Conservation (phyloP, 2,888 invertebrate genomes). For the Phyllotreta striolata region DNA sequence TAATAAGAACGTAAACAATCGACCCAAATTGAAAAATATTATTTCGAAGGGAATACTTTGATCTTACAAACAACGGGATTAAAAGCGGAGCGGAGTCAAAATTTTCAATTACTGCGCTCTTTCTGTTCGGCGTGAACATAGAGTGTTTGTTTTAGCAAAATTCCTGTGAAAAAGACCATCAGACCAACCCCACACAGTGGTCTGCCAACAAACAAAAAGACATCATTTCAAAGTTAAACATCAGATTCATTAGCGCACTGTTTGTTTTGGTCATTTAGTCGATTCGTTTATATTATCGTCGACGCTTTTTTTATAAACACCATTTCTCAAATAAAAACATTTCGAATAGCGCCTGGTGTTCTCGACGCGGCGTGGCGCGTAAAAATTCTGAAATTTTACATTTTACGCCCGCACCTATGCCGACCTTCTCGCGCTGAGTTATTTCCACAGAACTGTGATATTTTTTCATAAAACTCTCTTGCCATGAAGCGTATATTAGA, state of each 20-base stretch:
- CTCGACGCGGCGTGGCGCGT: constrained; percentile 13
- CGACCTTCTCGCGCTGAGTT: neutral
- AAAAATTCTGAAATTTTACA: constrained; percentile 18
- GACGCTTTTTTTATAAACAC: constrained; percentile 26
- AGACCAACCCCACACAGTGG: constrained; percentile 25
- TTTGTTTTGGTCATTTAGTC: constrained; percentile 30
- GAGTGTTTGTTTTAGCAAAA: constrained; percentile 21
- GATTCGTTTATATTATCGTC: constrained; percentile 30
- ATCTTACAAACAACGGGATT: neutral
- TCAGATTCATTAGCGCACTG: constrained; percentile 29
- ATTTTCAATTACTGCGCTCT: neutral
- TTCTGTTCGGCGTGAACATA: constrained; percentile 9
- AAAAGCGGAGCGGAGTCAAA: neutral
- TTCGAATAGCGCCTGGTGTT: constrained; percentile 8
- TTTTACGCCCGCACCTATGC: constrained; percentile 3
- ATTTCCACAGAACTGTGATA: neutral
- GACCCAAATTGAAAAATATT: no score
- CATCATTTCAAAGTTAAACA: constrained; percentile 28
- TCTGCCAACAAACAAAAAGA: constrained; percentile 29
- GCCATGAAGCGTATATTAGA: no score
- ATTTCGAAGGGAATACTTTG: no score
- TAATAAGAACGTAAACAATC: no score
- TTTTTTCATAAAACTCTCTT: neutral
- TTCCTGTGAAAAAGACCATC: constrained; percentile 22
- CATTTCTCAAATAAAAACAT: constrained; percentile 26